Conservation (phyloP, 2,113 vertebrate genomes). For the Saccopteryx bilineata region DNA sequence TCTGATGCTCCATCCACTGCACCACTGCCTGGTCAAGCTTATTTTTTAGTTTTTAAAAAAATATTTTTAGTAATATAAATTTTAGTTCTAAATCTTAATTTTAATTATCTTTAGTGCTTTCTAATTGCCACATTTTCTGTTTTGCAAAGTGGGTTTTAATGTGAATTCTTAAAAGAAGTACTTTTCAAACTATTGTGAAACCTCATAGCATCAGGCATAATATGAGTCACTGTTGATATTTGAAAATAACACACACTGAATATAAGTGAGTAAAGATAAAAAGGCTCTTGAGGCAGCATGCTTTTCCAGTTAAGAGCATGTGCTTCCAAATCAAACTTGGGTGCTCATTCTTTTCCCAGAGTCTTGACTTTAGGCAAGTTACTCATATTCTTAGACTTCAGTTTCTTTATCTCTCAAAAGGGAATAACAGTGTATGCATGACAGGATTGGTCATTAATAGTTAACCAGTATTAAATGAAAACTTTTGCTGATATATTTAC, state of each 20-base stretch:
- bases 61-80: background rate
- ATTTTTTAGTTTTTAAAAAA: constrained; percentile 35
- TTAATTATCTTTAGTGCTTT: background rate
- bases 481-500: background rate
- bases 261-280: background rate
- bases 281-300: background rate
- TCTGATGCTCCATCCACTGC: too few relatives aligned
- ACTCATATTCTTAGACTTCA: background rate
- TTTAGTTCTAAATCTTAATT: constrained; percentile 8
- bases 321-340: background rate
- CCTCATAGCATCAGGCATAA: background rate
- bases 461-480: background rate
- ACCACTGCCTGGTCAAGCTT: background rate
- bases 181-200: background rate
- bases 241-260: constrained; percentile 13
- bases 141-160: background rate
- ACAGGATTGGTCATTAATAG: background rate
- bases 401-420: background rate
- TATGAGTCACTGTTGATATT: background rate
- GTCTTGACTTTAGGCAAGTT: background rate
- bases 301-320: background rate
- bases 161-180: background rate
- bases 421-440: background rate
- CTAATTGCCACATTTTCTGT: background rate
- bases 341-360: background rate